Evolutionary conservation across 1,140 invertebrate species (phyloP).

Genomic region (Pseudomyrmex flavicornis): DNA sequence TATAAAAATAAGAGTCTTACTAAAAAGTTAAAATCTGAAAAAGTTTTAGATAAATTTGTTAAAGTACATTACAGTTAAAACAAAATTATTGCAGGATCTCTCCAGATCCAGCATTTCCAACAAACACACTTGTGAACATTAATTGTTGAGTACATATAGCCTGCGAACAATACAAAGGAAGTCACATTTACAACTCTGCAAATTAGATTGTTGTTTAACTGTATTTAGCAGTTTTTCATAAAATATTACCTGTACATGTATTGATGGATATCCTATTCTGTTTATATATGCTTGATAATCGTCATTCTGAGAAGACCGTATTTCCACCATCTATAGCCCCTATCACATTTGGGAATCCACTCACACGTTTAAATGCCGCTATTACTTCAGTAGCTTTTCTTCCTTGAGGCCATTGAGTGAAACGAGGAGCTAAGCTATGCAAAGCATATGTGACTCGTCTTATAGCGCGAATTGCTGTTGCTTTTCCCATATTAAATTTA

Average conservation of each 20-base stretch:
- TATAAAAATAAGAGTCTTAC: too few species aligned
- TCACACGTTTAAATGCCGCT: not conserved
- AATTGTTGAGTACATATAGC: not conserved
- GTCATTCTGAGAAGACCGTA: not conserved
- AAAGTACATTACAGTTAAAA: too few species aligned
- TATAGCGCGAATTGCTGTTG: not conserved
- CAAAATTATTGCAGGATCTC: too few species aligned
- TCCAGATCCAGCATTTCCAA: not conserved
- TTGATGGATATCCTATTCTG: not conserved
- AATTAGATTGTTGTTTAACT: not conserved
- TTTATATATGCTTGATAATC: not conserved
- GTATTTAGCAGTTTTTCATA: not conserved
- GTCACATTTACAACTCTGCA: not conserved
- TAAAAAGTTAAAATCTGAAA: too few species aligned
- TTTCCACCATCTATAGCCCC: not conserved
- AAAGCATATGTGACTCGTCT: constrained; percentile 5
- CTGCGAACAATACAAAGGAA: not conserved
- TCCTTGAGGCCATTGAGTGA: not conserved
- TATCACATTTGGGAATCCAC: not conserved
- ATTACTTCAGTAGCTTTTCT: not conserved
- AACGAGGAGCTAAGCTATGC: not conserved
- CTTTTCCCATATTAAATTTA: not conserved
- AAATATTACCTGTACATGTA: not conserved
- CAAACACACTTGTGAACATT: not conserved
- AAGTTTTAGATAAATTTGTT: too few species aligned